Conservation (phyloP, 2,797 vertebrate species). For the Sebastes minor region DNA sequence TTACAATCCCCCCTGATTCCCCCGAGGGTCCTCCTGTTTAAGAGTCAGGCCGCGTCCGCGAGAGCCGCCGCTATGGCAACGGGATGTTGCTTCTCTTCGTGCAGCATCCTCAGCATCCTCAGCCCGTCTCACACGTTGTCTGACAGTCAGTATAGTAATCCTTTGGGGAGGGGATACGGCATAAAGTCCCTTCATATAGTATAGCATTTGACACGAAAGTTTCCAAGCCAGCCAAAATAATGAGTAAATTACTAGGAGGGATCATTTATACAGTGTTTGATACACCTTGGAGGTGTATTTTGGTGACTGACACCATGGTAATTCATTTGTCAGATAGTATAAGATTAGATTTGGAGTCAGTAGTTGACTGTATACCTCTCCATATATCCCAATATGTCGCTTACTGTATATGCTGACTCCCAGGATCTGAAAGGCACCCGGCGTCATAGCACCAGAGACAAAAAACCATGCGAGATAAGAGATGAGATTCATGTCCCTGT, state of each 20-base stretch:
- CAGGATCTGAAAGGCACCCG: slow-evolving; percentile 32
- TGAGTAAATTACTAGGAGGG: background rate
- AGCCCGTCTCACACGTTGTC: slow-evolving; percentile 52
- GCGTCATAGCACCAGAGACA: slow-evolving; percentile 31
- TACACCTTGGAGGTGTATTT: background rate
- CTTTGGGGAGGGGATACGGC: background rate
- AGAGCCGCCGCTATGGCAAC: slow-evolving; percentile 86
- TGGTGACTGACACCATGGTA: background rate
- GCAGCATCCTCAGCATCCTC: slow-evolving; percentile 47
- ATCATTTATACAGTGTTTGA: background rate
- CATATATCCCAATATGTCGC: background rate
- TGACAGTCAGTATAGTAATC: slow-evolving; percentile 47
- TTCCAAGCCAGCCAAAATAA: slow-evolving; percentile 20
- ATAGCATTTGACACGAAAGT: slow-evolving; percentile 23
- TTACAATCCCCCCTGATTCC: slow-evolving; percentile 42
- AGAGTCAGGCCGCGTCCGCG: slow-evolving; percentile 79
- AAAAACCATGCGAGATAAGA: slow-evolving; percentile 27
- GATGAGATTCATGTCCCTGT: slow-evolving; percentile 33
- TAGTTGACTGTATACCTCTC: background rate
- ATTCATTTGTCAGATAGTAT: background rate
- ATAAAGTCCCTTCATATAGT: background rate
- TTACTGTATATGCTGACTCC: background rate
- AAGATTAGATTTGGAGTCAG: background rate
- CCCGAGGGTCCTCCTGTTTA: slow-evolving; percentile 78
- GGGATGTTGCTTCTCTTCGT: slow-evolving; percentile 73